Percentiles rank a stretch among this genome's conserved stretches.
Conservation (phyloP, 2,888 invertebrate genomes). For the Cheilosia scutellata region DNA sequence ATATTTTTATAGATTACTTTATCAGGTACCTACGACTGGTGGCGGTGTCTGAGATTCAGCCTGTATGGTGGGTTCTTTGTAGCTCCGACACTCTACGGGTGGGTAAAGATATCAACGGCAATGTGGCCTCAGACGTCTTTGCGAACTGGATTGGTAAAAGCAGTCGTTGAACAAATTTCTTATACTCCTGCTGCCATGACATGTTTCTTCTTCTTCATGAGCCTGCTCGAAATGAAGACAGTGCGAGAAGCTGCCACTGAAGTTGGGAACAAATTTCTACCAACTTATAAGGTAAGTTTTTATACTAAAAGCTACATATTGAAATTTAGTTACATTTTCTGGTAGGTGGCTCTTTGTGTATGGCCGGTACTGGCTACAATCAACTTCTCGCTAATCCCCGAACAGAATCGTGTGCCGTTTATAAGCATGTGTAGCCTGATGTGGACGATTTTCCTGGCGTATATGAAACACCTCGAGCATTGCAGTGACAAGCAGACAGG, state of each 20-base stretch:
- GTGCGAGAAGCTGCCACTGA: slow-evolving; percentile 87
- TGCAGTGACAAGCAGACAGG: slow-evolving; percentile 57
- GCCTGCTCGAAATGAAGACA: slow-evolving; percentile 89
- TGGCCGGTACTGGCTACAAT: slow-evolving; percentile 91
- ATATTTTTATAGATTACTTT: background rate
- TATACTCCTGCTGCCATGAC: slow-evolving; percentile 91
- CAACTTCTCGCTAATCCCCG: slow-evolving; percentile 89
- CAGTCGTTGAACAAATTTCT: slow-evolving; percentile 89
- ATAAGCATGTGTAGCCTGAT: slow-evolving; percentile 89
- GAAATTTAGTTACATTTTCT: background rate
- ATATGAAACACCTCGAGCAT: slow-evolving; percentile 89
- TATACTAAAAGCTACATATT: background rate
- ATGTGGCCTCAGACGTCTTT: slow-evolving; percentile 91
- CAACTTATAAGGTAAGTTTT: slow-evolving; percentile 86
- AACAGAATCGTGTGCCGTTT: slow-evolving; percentile 90
- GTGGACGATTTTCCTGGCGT: slow-evolving; percentile 91
- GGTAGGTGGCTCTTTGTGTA: slow-evolving; percentile 87
- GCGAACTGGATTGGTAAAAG: slow-evolving; percentile 90
- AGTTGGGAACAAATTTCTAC: slow-evolving; percentile 89
- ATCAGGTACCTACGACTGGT: slow-evolving; percentile 87
- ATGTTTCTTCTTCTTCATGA: slow-evolving; percentile 91
- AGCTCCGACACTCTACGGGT: slow-evolving; percentile 91
- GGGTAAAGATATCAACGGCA: slow-evolving; percentile 90
- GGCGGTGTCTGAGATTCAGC: slow-evolving; percentile 89
- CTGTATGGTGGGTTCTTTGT: slow-evolving; percentile 92